Evolutionary conservation across 2,113 vertebrate genomes (phyloP).

Genomic region (Nipponia nippon): DNA sequence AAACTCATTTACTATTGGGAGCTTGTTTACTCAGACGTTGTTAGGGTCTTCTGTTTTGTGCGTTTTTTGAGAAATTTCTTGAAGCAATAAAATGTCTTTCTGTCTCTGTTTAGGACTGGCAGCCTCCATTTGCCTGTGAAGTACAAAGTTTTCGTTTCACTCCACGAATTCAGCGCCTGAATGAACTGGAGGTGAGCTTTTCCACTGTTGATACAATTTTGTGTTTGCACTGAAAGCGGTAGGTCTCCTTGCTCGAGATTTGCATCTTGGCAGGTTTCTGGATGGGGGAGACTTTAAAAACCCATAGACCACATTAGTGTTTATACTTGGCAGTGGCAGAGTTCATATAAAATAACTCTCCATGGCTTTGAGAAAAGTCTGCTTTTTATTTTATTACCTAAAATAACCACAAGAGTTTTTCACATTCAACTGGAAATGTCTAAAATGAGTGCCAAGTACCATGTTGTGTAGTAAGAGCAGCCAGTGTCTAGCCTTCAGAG

Average conservation of each 20-base stretch:
- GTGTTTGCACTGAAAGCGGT: not conserved
- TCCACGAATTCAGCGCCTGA: conserved; percentile 92
- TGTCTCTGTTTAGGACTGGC: conserved; percentile 87
- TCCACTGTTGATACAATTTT: not conserved
- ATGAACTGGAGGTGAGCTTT: conserved; percentile 92
- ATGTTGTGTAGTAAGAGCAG: conserved; percentile 26
- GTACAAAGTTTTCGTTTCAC: conserved; percentile 95
- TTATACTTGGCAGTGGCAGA: not conserved
- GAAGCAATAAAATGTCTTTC: not conserved
- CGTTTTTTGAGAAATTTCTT: not conserved
- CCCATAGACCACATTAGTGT: not conserved
- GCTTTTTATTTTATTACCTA: conserved; percentile 25
- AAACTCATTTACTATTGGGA: not conserved
- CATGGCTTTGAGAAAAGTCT: not conserved
- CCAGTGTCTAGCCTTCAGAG: conserved; percentile 16
- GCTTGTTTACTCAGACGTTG: not conserved
- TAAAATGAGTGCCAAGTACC: not conserved
- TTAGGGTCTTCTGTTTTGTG: not conserved
- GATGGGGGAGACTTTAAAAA: not conserved
- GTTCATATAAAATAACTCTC: conserved; percentile 14
- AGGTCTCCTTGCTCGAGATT: not conserved
- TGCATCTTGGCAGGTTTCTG: conserved; percentile 8
- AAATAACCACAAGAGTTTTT: conserved; percentile 35
- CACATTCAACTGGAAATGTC: conserved; percentile 4
- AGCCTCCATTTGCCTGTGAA: conserved; percentile 97